Conservation (phyloP, 2,113 vertebrate species). For the Osmerus eperlanus region DNA sequence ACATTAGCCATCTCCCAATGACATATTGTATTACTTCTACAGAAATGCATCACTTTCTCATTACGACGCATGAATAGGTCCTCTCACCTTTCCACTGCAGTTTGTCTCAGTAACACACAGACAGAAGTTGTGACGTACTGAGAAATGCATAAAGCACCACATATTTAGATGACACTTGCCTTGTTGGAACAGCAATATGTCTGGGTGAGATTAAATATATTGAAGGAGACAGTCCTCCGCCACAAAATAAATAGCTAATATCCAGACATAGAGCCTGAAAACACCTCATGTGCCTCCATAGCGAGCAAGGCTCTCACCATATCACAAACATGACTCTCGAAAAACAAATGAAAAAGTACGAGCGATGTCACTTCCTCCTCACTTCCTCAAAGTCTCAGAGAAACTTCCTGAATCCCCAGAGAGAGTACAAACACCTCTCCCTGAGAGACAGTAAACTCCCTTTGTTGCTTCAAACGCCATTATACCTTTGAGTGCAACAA, state of each 20-base stretch:
- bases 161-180: background rate
- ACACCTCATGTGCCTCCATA: constrained; percentile 25
- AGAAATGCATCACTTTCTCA: constrained; percentile 23
- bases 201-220: constrained; percentile 8
- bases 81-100: constrained; percentile 4
- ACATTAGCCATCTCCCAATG: constrained; percentile 37
- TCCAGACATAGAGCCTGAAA: constrained; percentile 48
- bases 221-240: constrained; percentile 11
- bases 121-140: constrained; percentile 69
- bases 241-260: constrained; percentile 6
- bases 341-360: constrained; percentile 18
- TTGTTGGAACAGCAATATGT: background rate
- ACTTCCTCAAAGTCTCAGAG: constrained; percentile 28
- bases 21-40: constrained; percentile 42
- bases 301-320: constrained; percentile 20
- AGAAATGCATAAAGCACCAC: constrained; percentile 30
- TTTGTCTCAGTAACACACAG: constrained; percentile 62
- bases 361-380: constrained; percentile 22
- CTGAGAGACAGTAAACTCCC: constrained; percentile 3
- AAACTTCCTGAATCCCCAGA: constrained; percentile 29
- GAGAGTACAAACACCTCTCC: constrained; percentile 26
- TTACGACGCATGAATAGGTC: background rate
- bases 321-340: constrained; percentile 26
- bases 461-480: constrained; percentile 12
- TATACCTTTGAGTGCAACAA: background rate